phyloP scores from a whole-genome alignment of 1,140 invertebrate genomes.

The Hylaeus volcanicus region DNA sequence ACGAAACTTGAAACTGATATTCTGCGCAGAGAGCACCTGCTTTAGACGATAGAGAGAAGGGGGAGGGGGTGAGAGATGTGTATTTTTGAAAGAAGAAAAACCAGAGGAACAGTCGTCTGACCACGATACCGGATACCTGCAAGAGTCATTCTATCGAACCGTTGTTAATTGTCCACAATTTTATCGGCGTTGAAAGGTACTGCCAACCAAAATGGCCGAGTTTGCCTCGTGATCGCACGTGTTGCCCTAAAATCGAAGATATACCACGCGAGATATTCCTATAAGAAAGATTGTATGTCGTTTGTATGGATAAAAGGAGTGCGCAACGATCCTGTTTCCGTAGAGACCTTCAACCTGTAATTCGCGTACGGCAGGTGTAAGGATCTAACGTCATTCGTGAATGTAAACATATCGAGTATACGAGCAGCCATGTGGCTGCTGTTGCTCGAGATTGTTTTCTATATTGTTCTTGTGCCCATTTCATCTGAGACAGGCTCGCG shows the following conservation, averaged over 20 bases:
- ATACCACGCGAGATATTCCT: neutral
- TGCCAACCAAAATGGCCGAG: conserved; percentile 42
- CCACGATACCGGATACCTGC: conserved; percentile 63
- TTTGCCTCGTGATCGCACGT: neutral
- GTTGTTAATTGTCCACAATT: conserved; percentile 61
- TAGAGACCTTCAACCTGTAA: conserved; percentile 38
- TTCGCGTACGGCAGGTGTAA: conserved; percentile 8
- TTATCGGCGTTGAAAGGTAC: conserved; percentile 55
- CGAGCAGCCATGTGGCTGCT: conserved; percentile 3
- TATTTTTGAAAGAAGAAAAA: conserved; percentile 58
- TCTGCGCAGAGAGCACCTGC: conserved; percentile 1
- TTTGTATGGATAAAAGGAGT: conserved; percentile 50
- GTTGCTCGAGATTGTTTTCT: conserved; percentile 9
- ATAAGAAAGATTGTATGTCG: conserved; percentile 39
- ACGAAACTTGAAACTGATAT: neutral
- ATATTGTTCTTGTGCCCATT: conserved; percentile 47
- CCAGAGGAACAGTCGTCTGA: conserved; percentile 44
- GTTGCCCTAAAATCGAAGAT: too few species aligned
- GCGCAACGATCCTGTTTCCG: conserved; percentile 25
- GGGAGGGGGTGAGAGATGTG: conserved; percentile 12
- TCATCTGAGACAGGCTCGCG: neutral
- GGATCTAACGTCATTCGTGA: conserved; percentile 6
- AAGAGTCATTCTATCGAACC: conserved; percentile 53
- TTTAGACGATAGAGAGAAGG: conserved; percentile 21
- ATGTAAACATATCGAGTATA: neutral